phyloP scores from a whole-genome alignment of 1,140 invertebrate species.

The Sminthurides bifidus region DNA sequence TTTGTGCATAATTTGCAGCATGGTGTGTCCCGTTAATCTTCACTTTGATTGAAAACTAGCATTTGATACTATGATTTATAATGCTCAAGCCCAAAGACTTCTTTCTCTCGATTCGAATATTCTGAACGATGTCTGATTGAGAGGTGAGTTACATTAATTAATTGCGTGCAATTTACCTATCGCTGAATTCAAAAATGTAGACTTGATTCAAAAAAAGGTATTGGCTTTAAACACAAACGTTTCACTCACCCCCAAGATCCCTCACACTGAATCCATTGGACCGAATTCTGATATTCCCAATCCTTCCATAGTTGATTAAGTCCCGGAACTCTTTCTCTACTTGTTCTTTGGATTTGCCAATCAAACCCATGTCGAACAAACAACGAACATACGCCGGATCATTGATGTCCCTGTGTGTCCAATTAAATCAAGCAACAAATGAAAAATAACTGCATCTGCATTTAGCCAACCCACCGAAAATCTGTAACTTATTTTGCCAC shows the following conservation, averaged over 20 bases:
- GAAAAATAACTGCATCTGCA: not conserved
- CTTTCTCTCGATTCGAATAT: too few species aligned
- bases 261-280: slow-evolving; percentile 41
- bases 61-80: too few species aligned
- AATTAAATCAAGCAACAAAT: not conserved
- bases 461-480: not conserved
- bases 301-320: slow-evolving; percentile 40
- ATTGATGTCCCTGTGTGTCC: slow-evolving; percentile 19
- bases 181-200: not conserved
- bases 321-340: slow-evolving; percentile 17
- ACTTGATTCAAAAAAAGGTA: not conserved
- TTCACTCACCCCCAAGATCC: slow-evolving; percentile 39
- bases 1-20: too few species aligned
- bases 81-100: too few species aligned
- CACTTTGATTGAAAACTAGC: too few species aligned
- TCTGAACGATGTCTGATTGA: too few species aligned
- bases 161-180: not conserved
- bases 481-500: not conserved
- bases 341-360: slow-evolving; percentile 12
- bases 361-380: slow-evolving; percentile 24
- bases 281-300: slow-evolving; percentile 37
- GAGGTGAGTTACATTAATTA: not conserved
- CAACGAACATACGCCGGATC: slow-evolving; percentile 18
- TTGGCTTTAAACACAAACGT: slow-evolving; percentile 20
- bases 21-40: too few species aligned